Evolutionary conservation across 1,140 invertebrate species (phyloP).

Genomic region (Philopotamus ludificatus): DNA sequence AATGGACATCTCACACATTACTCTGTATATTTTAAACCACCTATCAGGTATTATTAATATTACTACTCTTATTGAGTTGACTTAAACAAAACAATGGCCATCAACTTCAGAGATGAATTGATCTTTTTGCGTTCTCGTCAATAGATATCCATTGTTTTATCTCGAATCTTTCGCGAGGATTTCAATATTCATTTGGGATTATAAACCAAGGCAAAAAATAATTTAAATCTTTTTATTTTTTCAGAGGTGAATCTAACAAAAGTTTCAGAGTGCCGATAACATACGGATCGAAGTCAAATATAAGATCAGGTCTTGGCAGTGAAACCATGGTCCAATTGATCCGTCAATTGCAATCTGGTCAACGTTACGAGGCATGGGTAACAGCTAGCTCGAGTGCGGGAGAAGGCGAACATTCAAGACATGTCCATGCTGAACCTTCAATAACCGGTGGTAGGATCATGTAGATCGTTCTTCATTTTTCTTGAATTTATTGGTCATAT

Average conservation of each 20-base stretch:
- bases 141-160: neutral
- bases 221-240: slow-evolving; percentile 1
- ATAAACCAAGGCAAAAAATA: too few species aligned
- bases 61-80: slow-evolving; percentile 47
- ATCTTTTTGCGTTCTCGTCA: neutral
- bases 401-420: slow-evolving; percentile 62
- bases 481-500: neutral
- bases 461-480: too few species aligned
- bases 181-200: too few species aligned
- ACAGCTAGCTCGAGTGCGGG: slow-evolving; percentile 75
- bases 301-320: neutral
- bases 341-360: slow-evolving; percentile 47
- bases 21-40: slow-evolving; percentile 69
- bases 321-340: slow-evolving; percentile 25
- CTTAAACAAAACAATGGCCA: slow-evolving; percentile 2
- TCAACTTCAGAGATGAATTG: neutral
- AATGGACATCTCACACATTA: slow-evolving; percentile 81
- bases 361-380: slow-evolving; percentile 81
- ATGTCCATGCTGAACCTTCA: slow-evolving; percentile 47
- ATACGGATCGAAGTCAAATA: neutral
- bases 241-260: slow-evolving; percentile 31
- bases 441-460: slow-evolving; percentile 8
- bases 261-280: slow-evolving; percentile 26
- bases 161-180: too few species aligned
- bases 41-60: slow-evolving; percentile 2